Conservation (phyloP, 2,113 vertebrate genomes). For the Columba janthina region DNA sequence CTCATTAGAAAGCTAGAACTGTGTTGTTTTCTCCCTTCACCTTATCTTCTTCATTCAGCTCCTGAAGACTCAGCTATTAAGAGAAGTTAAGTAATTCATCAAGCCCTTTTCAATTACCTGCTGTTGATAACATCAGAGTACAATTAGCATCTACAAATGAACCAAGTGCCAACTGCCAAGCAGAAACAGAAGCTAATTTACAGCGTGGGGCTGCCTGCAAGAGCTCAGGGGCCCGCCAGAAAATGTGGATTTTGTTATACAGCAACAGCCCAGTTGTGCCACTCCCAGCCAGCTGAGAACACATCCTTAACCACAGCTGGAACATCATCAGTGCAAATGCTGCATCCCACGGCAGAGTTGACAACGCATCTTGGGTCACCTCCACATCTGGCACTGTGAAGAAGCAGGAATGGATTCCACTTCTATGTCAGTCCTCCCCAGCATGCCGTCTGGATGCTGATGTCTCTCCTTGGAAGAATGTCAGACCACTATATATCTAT, state of each 20-base stretch:
- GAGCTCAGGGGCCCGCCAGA: conserved; percentile 60
- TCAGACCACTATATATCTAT: background rate
- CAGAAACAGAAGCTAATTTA: conserved; percentile 77
- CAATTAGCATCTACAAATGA: conserved; percentile 85
- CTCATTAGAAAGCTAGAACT: conserved; percentile 81
- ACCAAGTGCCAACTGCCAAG: conserved; percentile 71
- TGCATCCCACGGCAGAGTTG: background rate
- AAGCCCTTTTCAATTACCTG: conserved; percentile 94
- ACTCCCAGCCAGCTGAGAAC: background rate
- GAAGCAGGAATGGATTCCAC: background rate
- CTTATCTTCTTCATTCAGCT: conserved; percentile 90
- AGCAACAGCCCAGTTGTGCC: conserved; percentile 6
- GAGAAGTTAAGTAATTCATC: conserved; percentile 96
- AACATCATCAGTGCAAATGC: background rate
- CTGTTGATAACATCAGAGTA: conserved; percentile 89
- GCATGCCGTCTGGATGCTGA: background rate
- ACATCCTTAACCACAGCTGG: background rate
- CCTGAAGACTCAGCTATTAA: conserved; percentile 89
- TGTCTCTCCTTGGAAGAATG: background rate
- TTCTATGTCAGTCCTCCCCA: background rate
- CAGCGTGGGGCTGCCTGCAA: conserved; percentile 48
- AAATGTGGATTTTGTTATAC: conserved; percentile 26
- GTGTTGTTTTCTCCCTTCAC: conserved; percentile 75
- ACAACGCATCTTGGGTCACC: background rate
- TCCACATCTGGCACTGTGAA: background rate